phyloP scores from a whole-genome alignment of 2,888 invertebrate genomes.

The Plebejus melissa region DNA sequence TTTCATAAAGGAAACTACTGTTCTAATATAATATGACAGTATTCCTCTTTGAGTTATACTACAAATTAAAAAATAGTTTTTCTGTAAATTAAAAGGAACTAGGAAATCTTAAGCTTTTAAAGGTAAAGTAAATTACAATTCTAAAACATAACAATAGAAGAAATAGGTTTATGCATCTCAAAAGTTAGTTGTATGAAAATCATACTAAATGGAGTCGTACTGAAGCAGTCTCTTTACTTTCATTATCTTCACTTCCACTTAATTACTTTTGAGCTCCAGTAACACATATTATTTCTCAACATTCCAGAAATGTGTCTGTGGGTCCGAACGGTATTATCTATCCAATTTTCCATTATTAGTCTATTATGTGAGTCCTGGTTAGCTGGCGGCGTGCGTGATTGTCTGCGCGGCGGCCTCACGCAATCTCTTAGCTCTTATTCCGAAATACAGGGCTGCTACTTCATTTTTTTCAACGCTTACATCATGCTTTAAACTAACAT shows the following conservation, averaged over 20 bases:
- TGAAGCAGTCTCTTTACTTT: neutral
- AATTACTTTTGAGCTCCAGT: slow-evolving; percentile 19
- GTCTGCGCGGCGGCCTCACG: slow-evolving; percentile 48
- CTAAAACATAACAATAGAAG: neutral
- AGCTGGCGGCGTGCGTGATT: slow-evolving; percentile 46
- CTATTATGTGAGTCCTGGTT: slow-evolving; percentile 54
- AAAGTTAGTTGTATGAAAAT: neutral
- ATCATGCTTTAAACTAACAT: neutral
- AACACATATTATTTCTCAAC: slow-evolving; percentile 32
- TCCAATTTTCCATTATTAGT: slow-evolving; percentile 62
- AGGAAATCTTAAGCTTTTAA: neutral
- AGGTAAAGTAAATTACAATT: neutral
- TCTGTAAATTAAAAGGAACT: neutral
- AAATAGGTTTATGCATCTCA: neutral
- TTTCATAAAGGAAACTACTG: neutral
- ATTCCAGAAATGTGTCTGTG: slow-evolving; percentile 49
- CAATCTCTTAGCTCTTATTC: slow-evolving; percentile 41
- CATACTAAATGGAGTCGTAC: neutral
- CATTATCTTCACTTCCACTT: slow-evolving; percentile 1
- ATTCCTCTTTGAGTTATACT: too few relatives aligned
- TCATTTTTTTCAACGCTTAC: neutral
- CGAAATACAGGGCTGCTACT: slow-evolving; percentile 21
- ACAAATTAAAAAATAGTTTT: neutral
- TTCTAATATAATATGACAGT: too few relatives aligned
- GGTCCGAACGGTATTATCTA: slow-evolving; percentile 51